Conservation (phyloP, 2,113 vertebrate genomes). For the Sardina pilchardus region DNA sequence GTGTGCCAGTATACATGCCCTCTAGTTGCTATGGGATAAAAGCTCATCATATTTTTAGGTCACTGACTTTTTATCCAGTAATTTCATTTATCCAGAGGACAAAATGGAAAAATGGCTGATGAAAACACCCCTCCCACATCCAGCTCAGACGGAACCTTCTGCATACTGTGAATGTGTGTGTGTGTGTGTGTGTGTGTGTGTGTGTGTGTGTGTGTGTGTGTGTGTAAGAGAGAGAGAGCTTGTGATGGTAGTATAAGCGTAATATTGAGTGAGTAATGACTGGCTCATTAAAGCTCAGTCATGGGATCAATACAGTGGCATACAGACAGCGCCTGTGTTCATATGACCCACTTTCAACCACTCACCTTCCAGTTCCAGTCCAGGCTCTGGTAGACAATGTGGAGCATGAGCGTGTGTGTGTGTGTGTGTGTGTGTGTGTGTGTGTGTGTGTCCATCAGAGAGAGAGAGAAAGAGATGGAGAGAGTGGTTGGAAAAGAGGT, state of each 20-base stretch:
- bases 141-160: background rate
- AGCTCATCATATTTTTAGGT: constrained; percentile 45
- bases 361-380: background rate
- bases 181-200: constrained; percentile 11
- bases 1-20: constrained; percentile 29
- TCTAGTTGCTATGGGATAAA: background rate
- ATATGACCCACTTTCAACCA: background rate
- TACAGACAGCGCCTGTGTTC: background rate
- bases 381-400: background rate
- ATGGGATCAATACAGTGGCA: background rate
- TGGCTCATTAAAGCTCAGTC: background rate
- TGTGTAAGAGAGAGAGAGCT: constrained; percentile 55
- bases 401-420: background rate
- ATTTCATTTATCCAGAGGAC: constrained; percentile 36
- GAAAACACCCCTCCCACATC: constrained; percentile 18
- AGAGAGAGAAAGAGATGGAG: background rate
- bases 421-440: background rate
- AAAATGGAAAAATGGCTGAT: constrained; percentile 9
- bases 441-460: background rate
- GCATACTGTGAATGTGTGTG: constrained; percentile 3
- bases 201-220: constrained; percentile 57
- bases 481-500: background rate
- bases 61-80: constrained; percentile 32
- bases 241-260: background rate
- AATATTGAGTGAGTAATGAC: background rate